These are phyloP conservation scores for Triplophysa tibetana DNA, from an alignment of 2,113 vertebrate genomes.

Conservation along the genomic window DNA sequence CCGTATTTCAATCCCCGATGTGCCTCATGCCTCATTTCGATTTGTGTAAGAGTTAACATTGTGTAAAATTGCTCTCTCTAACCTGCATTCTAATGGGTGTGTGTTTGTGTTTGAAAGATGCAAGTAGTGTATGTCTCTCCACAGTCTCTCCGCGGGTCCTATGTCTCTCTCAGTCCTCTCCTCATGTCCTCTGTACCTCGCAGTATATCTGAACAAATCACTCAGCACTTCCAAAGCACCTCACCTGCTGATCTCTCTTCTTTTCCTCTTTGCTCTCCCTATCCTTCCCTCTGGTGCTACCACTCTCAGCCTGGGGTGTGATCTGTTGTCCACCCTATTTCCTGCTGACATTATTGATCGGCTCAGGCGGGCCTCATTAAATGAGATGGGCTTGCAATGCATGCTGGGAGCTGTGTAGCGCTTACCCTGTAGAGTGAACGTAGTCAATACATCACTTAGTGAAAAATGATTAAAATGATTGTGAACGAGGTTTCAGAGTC, in stretches of 20 bases:
- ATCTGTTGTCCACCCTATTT: conserved; percentile 69
- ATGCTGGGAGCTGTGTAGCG: conserved; percentile 63
- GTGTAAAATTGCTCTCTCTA: too few species aligned
- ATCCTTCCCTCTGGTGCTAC: conserved; percentile 61
- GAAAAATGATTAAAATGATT: conserved; percentile 45
- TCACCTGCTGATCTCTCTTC: conserved; percentile 47
- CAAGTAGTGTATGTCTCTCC: conserved; percentile 35
- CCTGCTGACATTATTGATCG: conserved; percentile 70
- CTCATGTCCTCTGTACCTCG: conserved; percentile 54
- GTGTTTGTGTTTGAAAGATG: conserved; percentile 37
- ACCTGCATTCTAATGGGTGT: conserved; percentile 3
- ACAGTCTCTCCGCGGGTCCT: conserved; percentile 35
- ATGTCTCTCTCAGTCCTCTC: conserved; percentile 30
- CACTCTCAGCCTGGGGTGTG: conserved; percentile 66
- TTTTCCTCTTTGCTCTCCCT: conserved; percentile 56
- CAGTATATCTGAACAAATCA: conserved; percentile 67
- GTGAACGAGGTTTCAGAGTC: conserved; percentile 4
- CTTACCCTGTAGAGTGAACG: conserved; percentile 37
- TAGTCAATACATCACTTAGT: conserved; percentile 46
- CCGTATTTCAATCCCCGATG: too few species aligned
- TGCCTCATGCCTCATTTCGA: too few species aligned
- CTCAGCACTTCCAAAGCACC: conserved; percentile 61
- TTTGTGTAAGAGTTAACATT: too few species aligned
- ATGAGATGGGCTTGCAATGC: conserved; percentile 68
- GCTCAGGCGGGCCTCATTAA: conserved; percentile 63